Evolutionary conservation across 1,140 invertebrate genomes (phyloP), one percentile per base, ranked within the genome.

Genomic region (Delia radicum): DNA sequence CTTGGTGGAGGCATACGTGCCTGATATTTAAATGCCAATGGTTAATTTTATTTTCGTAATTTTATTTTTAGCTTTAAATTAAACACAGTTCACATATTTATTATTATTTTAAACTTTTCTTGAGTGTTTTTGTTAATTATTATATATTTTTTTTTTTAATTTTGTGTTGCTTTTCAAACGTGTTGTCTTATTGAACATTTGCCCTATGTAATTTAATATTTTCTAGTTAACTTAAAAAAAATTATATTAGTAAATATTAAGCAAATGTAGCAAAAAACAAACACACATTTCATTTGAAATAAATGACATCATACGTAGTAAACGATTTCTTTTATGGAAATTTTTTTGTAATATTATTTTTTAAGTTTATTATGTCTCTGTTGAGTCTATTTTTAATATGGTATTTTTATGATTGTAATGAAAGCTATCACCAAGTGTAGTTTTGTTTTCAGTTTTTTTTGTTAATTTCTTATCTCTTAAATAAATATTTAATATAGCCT

Each of bases 161-260:
- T 74, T 2, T 55, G 74, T 81, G 82, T 63, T 76, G 82, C 72
- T 79, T 76, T 75, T 81, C 80, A 69, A 79, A 83, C 82, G 82
- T 83, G 82, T 83, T 84, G 82, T 82, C 82, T 83, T 83, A 82
- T 80, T 83, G 82, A 81, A 83, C 82, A 84, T 82, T 79, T 82
- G 82, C 80, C 82, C 79, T 74, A 74, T 63, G 3, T 33, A 61
- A 48, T 28, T 28, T 28, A 48, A 73, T 73, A 73, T 73, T 73
- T 72, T 73, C 26, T 48, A 48, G 3, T n/a, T n/a, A 29, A 5
- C 15, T 65, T 4, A n/a, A 29, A 37, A 21, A 33, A 67, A 24
- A 31, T 69, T 7, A 12, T 69, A 12, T 46, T 42, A 48, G 48
- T 33, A 74, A 61, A 74, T 63, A 37, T 28, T 48, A 46, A 74